Evolutionary conservation across 2,888 invertebrate genomes (phyloP).

Genomic region (Acanthoscelides obtectus): DNA sequence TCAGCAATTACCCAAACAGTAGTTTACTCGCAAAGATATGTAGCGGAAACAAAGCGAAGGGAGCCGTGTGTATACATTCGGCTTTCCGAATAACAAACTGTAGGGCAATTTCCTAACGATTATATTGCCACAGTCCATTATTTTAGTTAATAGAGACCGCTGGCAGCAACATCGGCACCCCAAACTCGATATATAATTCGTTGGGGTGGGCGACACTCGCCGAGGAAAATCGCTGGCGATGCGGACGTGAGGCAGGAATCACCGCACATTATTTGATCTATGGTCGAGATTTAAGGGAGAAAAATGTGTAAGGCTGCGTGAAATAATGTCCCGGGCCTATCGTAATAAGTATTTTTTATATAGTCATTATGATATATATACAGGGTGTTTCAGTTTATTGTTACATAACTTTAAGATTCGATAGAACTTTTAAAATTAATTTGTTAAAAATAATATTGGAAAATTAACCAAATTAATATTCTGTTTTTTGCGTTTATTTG

Average conservation of each 20-base stretch:
- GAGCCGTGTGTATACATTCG: not conserved
- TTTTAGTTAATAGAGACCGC: conserved; percentile 16
- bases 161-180: not conserved
- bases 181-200: not conserved
- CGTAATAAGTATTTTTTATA: not conserved
- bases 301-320: not conserved
- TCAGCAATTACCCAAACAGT: not conserved
- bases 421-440: too few relatives aligned
- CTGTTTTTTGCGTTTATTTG: too few relatives aligned
- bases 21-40: not conserved
- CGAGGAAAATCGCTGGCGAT: not conserved
- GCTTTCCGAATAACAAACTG: conserved; percentile 7
- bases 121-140: conserved; percentile 18
- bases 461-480: too few relatives aligned
- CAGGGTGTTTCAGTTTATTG: too few relatives aligned
- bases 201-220: not conserved
- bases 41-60: not conserved
- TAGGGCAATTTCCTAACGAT: conserved; percentile 18
- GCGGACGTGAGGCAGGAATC: not conserved
- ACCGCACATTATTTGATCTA: not conserved
- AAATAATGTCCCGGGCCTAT: not conserved
- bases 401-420: too few relatives aligned
- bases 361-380: not conserved
- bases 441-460: too few relatives aligned
- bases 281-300: not conserved